These are phyloP conservation scores for Cheilosia vulpina DNA, from an alignment of 2,888 invertebrate genomes.

Conservation along the genomic window DNA sequence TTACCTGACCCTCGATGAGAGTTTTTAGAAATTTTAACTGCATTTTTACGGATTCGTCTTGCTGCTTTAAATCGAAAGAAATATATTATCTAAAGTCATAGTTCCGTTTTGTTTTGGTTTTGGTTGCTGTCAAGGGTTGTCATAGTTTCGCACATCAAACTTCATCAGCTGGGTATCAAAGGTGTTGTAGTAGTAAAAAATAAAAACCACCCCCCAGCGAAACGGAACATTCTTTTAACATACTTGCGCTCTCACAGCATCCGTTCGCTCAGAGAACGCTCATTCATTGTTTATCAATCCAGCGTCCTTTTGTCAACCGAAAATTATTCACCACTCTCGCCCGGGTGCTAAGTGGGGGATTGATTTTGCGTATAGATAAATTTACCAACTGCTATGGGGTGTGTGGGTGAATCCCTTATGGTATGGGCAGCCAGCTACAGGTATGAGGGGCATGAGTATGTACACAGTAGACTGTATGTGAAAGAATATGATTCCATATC, in stretches of 20 bases:
- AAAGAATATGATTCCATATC: slow-evolving; percentile 24
- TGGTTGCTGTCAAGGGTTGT: slow-evolving; percentile 65
- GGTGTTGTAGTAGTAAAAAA: neutral
- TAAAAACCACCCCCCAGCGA: neutral
- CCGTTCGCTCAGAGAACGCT: neutral
- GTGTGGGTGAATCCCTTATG: neutral
- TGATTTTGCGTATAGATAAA: slow-evolving; percentile 66
- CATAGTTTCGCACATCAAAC: slow-evolving; percentile 44
- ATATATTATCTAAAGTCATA: slow-evolving; percentile 13
- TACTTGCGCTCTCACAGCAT: neutral
- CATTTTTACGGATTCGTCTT: slow-evolving; percentile 84
- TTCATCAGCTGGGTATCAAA: slow-evolving; percentile 14
- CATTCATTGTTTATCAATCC: neutral
- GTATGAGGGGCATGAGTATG: slow-evolving; percentile 49
- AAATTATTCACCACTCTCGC: slow-evolving; percentile 60
- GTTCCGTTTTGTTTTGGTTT: slow-evolving; percentile 54
- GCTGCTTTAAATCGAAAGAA: slow-evolving; percentile 11
- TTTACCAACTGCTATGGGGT: neutral
- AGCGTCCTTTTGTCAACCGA: neutral
- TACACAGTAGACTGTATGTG: slow-evolving; percentile 6
- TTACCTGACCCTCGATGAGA: slow-evolving; percentile 90
- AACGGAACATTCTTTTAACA: slow-evolving; percentile 32
- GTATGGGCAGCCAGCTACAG: slow-evolving; percentile 54
- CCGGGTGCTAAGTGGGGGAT: slow-evolving; percentile 66
- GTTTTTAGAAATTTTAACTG: slow-evolving; percentile 93